Evolutionary conservation across 1,140 invertebrate genomes (phyloP).

Genomic region (Maconellicoccus hirsutus): DNA sequence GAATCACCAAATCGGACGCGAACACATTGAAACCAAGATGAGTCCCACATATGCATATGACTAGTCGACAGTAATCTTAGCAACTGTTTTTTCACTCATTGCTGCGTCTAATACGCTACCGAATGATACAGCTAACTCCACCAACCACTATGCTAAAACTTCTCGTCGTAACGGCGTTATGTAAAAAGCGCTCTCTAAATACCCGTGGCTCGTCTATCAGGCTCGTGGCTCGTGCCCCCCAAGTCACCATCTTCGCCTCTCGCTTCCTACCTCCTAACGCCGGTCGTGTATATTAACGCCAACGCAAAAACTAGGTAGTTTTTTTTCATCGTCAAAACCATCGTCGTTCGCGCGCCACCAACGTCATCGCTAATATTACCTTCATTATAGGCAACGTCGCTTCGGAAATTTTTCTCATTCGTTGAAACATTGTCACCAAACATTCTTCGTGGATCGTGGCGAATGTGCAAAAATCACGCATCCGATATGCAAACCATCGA

Average conservation of each 20-base stretch:
- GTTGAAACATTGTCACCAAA: too few relatives aligned
- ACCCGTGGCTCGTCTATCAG: slow-evolving; percentile 18
- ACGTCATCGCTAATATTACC: too few relatives aligned
- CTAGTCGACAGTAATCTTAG: too few relatives aligned
- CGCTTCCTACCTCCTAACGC: neutral
- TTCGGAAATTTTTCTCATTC: too few relatives aligned
- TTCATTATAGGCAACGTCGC: too few relatives aligned
- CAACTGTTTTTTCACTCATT: too few relatives aligned
- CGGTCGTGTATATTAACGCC: neutral
- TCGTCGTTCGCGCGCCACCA: neutral
- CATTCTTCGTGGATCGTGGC: too few relatives aligned
- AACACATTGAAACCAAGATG: too few relatives aligned
- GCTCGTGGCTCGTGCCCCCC: slow-evolving; percentile 19
- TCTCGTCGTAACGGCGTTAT: neutral
- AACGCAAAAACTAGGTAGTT: neutral
- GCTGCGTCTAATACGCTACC: neutral
- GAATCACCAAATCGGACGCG: too few relatives aligned
- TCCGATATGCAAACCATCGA: too few relatives aligned
- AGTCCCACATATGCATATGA: too few relatives aligned
- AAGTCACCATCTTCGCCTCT: neutral
- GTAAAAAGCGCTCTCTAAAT: slow-evolving; percentile 8
- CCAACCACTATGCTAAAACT: neutral
- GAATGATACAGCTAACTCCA: neutral
- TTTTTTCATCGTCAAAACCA: neutral
- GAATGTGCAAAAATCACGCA: too few relatives aligned